Evolutionary conservation across 1,140 invertebrate species (phyloP).

Genomic region (Phenacoccus solenopsis): DNA sequence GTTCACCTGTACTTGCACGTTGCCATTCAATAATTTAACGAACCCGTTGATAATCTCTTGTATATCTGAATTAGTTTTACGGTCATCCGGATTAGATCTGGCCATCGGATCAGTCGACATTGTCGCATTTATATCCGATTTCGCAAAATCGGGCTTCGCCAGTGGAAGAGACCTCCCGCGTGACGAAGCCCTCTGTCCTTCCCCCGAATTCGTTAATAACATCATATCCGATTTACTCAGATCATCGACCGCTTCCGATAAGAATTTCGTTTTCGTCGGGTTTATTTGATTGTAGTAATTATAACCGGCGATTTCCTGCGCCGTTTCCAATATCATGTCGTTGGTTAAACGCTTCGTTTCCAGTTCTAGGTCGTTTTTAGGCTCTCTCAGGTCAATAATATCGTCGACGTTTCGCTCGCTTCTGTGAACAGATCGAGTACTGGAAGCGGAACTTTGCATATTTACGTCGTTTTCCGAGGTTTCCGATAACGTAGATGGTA

Average conservation of each 20-base stretch:
- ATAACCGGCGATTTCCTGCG: neutral
- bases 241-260: neutral
- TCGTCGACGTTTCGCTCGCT: neutral
- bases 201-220: conserved; percentile 19
- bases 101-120: conserved; percentile 27
- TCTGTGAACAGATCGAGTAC: neutral
- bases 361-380: conserved; percentile 1
- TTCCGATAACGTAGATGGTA: neutral
- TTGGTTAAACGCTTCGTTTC: conserved; percentile 6
- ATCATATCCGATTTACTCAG: neutral
- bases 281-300: conserved; percentile 5
- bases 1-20: conserved; percentile 61
- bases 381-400: neutral
- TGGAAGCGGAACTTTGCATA: neutral
- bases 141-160: conserved; percentile 22
- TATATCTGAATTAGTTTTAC: conserved; percentile 52
- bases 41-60: conserved; percentile 84
- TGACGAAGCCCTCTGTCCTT: conserved; percentile 24
- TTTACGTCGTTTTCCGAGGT: neutral
- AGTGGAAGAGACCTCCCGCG: conserved; percentile 21
- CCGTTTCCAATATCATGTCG: neutral
- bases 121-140: conserved; percentile 30
- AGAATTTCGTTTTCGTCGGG: neutral
- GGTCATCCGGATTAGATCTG: conserved; percentile 35
- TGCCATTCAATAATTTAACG: conserved; percentile 74